A percentile compares a stretch with the other conserved stretches of the same genome.
These are phyloP conservation scores for Rhagium mordax DNA, from an alignment of 2,888 invertebrate species.

Conservation along the genomic window DNA sequence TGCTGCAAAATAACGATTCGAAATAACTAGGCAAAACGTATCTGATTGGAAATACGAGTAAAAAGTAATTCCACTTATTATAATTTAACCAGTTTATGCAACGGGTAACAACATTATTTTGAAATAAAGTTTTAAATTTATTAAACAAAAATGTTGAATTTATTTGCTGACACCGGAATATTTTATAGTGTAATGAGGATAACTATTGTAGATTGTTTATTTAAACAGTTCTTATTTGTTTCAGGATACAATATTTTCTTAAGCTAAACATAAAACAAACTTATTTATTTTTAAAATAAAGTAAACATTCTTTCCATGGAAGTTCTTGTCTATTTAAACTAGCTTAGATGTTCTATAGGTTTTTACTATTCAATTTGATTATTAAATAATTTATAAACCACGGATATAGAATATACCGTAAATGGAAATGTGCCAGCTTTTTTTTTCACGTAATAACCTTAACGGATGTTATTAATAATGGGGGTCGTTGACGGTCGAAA, in stretches of 20 bases:
- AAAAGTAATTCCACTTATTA: background rate
- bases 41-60: slow-evolving; percentile 8
- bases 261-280: slow-evolving; percentile 46
- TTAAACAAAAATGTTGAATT: slow-evolving; percentile 7
- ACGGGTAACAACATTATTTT: slow-evolving; percentile 13
- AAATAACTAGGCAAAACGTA: slow-evolving; percentile 10
- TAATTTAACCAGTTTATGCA: background rate
- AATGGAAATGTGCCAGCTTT: too few species aligned
- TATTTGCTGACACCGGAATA: slow-evolving; percentile 8
- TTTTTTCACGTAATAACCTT: too few species aligned
- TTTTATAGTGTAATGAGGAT: slow-evolving; percentile 27
- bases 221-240: slow-evolving; percentile 46
- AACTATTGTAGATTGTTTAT: slow-evolving; percentile 40
- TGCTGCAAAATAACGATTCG: slow-evolving; percentile 11
- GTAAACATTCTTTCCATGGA: slow-evolving; percentile 26
- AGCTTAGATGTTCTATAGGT: background rate
- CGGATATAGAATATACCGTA: too few species aligned
- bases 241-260: slow-evolving; percentile 44
- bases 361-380: background rate
- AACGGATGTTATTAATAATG: too few species aligned
- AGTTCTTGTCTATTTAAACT: background rate
- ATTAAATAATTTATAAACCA: background rate
- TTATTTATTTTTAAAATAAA: slow-evolving; percentile 46
- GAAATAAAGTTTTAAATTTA: slow-evolving; percentile 22
- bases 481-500: too few species aligned